phyloP scores from a whole-genome alignment of 1,140 invertebrate genomes.

The Lucilia sericata region DNA sequence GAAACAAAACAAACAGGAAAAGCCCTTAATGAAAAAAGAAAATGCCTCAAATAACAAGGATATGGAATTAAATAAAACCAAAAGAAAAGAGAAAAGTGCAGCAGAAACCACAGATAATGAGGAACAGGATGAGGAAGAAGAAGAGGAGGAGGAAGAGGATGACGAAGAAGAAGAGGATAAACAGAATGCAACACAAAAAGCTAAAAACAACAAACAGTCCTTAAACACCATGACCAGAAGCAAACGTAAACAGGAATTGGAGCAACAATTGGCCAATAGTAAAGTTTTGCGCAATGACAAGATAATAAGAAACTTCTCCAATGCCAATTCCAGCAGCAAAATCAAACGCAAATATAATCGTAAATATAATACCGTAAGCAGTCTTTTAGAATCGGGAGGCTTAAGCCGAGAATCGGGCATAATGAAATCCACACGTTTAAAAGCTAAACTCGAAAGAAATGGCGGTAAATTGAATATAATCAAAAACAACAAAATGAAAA shows the following conservation, averaged over 20 bases:
- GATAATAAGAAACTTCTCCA: slow-evolving; percentile 62
- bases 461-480: not conserved
- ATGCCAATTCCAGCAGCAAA: not conserved
- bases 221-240: slow-evolving; percentile 66
- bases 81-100: not conserved
- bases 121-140: not conserved
- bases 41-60: not conserved
- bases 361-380: slow-evolving; percentile 51
- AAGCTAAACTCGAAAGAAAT: slow-evolving; percentile 31
- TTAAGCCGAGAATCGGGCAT: slow-evolving; percentile 19
- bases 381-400: slow-evolving; percentile 7
- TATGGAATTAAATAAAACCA: not conserved
- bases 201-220: slow-evolving; percentile 44
- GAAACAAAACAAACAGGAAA: not conserved
- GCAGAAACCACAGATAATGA: not conserved
- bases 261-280: slow-evolving; percentile 63
- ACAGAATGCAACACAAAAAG: not conserved
- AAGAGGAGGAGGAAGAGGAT: not conserved
- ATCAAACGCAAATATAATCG: slow-evolving; percentile 63
- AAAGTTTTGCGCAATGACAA: slow-evolving; percentile 66
- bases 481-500: not conserved
- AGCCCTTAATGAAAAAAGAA: not conserved
- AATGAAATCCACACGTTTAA: slow-evolving; percentile 5
- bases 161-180: slow-evolving; percentile 8
- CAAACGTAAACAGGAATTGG: slow-evolving; percentile 64